Evolutionary conservation across 2,113 vertebrate species (phyloP).

Genomic region (Stercorarius parasiticus): DNA sequence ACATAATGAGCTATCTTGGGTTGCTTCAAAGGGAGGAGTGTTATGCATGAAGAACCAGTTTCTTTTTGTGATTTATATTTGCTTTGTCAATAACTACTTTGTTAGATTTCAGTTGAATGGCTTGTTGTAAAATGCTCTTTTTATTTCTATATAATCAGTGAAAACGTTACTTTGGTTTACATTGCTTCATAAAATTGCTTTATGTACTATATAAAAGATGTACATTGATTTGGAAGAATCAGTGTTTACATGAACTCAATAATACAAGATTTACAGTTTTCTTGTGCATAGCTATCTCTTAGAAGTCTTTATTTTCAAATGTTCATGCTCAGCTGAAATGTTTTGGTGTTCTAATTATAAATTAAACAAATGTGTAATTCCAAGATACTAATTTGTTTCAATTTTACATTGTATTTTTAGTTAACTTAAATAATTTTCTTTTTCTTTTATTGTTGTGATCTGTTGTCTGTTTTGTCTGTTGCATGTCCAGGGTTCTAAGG

Average conservation of each 20-base stretch:
- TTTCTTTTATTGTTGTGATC: constrained; percentile 82
- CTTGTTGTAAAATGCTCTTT: background rate
- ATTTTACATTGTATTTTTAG: constrained; percentile 78
- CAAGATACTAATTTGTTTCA: constrained; percentile 71
- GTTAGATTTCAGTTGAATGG: background rate
- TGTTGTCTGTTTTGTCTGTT: constrained; percentile 87
- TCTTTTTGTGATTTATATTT: background rate
- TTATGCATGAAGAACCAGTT: background rate
- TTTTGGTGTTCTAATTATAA: constrained; percentile 37
- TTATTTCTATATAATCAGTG: background rate
- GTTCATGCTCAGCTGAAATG: background rate
- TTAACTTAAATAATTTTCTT: constrained; percentile 86
- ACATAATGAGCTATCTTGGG: background rate
- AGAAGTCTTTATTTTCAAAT: constrained; percentile 6
- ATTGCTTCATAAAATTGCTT: background rate
- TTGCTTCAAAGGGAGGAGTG: background rate
- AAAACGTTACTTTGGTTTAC: background rate
- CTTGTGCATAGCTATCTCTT: constrained; percentile 26
- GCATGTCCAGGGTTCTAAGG: constrained; percentile 98
- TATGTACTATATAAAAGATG: background rate
- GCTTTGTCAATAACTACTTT: background rate
- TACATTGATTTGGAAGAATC: constrained; percentile 6
- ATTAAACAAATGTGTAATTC: constrained; percentile 63
- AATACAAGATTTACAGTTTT: constrained; percentile 29
- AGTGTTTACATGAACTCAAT: background rate